Evolutionary conservation across 2,113 vertebrate species (phyloP).

Genomic region (Mastomys coucha): DNA sequence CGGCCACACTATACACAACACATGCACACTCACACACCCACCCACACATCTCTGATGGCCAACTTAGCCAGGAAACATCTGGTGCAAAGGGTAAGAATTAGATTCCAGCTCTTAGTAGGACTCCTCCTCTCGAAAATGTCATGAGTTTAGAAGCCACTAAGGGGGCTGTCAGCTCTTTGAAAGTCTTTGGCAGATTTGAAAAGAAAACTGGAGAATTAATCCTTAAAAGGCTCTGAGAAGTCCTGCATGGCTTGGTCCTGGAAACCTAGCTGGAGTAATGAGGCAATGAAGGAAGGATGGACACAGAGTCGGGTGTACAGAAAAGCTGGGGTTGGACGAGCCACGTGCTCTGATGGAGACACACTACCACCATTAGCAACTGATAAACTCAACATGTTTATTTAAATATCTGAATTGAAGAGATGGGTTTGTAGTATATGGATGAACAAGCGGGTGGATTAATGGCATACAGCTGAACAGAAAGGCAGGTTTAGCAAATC

Average conservation of each 20-base stretch:
- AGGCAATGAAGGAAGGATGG: background rate
- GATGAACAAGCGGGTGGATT: background rate
- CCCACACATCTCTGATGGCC: background rate
- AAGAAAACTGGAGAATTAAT: background rate
- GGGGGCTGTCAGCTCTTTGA: background rate
- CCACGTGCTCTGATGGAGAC: background rate
- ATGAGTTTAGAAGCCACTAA: too few relatives aligned
- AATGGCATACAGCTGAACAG: background rate
- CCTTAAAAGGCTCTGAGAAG: background rate
- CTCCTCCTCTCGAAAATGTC: background rate
- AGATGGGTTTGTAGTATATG: background rate
- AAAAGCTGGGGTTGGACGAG: background rate
- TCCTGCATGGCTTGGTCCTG: background rate
- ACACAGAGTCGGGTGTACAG: background rate
- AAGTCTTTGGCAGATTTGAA: background rate
- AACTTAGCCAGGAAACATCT: background rate
- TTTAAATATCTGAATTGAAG: background rate
- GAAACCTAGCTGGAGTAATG: background rate
- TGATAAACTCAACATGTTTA: background rate
- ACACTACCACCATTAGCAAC: background rate
- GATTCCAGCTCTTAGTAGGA: background rate
- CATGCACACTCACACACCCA: background rate
- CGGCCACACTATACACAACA: too few relatives aligned
- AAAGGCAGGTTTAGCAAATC: background rate
- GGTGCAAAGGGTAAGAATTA: background rate